phyloP scores from a whole-genome alignment of 1,140 invertebrate species.

The Helicorthomorpha holstii region DNA sequence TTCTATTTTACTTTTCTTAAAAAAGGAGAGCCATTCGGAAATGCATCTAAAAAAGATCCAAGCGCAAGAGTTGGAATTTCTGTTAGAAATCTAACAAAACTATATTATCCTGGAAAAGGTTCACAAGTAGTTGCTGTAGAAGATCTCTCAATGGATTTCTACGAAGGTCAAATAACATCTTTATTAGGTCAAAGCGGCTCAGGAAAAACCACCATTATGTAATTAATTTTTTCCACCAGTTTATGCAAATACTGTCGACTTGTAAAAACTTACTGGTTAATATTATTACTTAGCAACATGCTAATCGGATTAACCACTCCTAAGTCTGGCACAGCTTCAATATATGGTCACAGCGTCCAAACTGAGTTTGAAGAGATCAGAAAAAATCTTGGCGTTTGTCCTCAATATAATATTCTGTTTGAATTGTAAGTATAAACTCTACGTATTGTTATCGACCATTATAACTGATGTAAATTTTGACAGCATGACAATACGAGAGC shows the following conservation, averaged over 20 bases:
- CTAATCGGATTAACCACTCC: slow-evolving; percentile 42
- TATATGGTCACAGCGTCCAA: slow-evolving; percentile 38
- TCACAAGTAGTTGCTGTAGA: slow-evolving; percentile 16
- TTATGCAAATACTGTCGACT: not conserved
- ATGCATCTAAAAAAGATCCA: not conserved
- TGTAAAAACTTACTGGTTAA: not conserved
- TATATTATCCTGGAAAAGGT: not conserved
- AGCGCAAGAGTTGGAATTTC: not conserved
- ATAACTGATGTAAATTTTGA: slow-evolving; percentile 15
- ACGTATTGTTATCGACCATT: not conserved
- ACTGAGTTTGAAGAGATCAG: slow-evolving; percentile 35
- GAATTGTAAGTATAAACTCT: slow-evolving; percentile 23
- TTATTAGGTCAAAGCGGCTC: slow-evolving; percentile 37
- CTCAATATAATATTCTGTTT: slow-evolving; percentile 47
- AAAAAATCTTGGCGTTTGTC: slow-evolving; percentile 40
- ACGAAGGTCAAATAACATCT: slow-evolving; percentile 30
- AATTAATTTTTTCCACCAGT: not conserved
- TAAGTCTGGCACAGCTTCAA: slow-evolving; percentile 34
- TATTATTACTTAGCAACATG: slow-evolving; percentile 26
- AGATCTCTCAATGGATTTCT: slow-evolving; percentile 27
- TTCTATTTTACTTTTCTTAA: not conserved
- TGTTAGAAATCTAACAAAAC: not conserved
- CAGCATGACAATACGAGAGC: slow-evolving; percentile 31
- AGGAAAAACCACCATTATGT: slow-evolving; percentile 29
- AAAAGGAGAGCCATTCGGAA: no score